Evolutionary conservation across 92 coral and sea anemone genomes (phyloP), one percentile per base, ranked within the genome.

Genomic region (Epizoanthus stellaris): DNA sequence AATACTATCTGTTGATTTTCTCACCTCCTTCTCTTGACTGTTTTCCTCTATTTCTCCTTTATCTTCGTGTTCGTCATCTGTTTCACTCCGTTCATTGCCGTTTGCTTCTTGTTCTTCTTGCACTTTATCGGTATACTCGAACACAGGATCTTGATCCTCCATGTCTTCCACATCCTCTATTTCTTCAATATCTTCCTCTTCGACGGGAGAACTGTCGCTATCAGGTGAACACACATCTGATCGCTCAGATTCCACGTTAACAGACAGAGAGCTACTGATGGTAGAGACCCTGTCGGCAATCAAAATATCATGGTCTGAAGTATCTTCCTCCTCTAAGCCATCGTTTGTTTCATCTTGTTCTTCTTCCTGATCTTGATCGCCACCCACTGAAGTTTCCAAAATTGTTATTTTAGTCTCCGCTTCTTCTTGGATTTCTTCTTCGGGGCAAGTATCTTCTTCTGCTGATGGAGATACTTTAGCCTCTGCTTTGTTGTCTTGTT

Each of bases 171-270:
- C 43, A 17, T 12, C n/a, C n/a, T 23, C 80, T 15, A 25, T 25
- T 20, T 75, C 66, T 1, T 56, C 80, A 4, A 36, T 14, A 7
- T 68, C 66, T 56, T 75, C 80, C 43, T 75, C 66, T 13, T 75
- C 80, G 4, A 45, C 34, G 3, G 67, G 23, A n/a, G 43, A 52
- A 52, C 56, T 52, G 12, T 52, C 56, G 56, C 56, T 34, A 14
- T 75, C 67, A 23, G 80, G 80, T 15, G 80, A 75, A 39, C 58
- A 71, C 16, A 75, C 30, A 75, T 75, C 80, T 30, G 67, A 75
- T 53, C 65, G 80, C 11, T 75, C 80, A 7, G 80, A 75, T 20
- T 75, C 80, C 45, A 75, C 42, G 19, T 75, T 75, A 2, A 75
- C 65, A 0, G 80, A 56, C 3, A 75, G 67, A n/a, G 80, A 75